Base-by-base conservation (phyloP, 2,888 invertebrate genomes). In the Rhimphoctona megacephalus region DNA sequence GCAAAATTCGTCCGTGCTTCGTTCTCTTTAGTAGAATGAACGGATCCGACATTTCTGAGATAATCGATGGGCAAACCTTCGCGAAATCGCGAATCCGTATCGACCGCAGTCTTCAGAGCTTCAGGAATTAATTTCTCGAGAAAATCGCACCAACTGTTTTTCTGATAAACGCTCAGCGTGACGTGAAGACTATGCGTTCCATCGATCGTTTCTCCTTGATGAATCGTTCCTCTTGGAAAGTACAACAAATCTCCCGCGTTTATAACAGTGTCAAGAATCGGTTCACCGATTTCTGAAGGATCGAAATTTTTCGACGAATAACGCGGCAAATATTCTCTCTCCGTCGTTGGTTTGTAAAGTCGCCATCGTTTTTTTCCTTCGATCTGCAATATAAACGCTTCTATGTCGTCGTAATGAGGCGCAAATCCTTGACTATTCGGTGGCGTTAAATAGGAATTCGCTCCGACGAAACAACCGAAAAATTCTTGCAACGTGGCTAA, bases 381-480 rank as follows among this genome's bases (percentile, higher is more conserved):
- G 1, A 99, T 95, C 95, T 99, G 99, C 72, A 99, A 93, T 70
- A 99, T 97, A 93, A 99, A 99, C 0, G 99, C 99, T 95, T 99
- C 99, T 88, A 99, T 99, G 92, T 99, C 99, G 95, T 99, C 99
- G 93, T 97, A 99, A 94, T 99, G 99, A 0, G 99, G 99, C 0
- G 99, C 99, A 95, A 99, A 99, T 0, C 99, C 99, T 95, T 99
- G 99, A 89, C 98, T 98, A 85, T 97, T 97, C 0, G 99, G 97
- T 3, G 99, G 99, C 1, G 99, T 99, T 79, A 99, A 94, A 93
- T 99, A 99, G 1, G 97, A 96, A 95, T 99, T 99, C 0, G 98
- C 98, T 4, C 99, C 99, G 69, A 99, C 98, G 95, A 98, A 97
- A 77, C 98, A 98, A 77, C 98, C 97, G 93, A 99, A 99, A 92